Evolutionary conservation across 1,140 invertebrate genomes (phyloP), one percentile per base, ranked within the genome.

Genomic region (Monomorium pharaonis): DNA sequence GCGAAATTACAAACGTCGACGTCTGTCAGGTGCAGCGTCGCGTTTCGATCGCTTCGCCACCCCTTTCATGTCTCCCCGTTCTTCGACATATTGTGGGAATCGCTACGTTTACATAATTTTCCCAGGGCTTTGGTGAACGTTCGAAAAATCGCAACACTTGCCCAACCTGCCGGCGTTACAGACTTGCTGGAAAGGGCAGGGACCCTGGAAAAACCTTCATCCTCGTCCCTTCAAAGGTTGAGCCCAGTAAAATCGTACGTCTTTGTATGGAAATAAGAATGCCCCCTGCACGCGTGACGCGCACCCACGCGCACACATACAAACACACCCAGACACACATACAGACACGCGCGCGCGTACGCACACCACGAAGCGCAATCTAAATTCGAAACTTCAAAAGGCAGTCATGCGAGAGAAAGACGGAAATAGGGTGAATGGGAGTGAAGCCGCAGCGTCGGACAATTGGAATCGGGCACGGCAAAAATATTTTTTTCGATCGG

Each of bases 71-170:
- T 76, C n/a, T n/a, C 27, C 42, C 42, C 58, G 9, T 10, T 16
- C 18, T 12, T 67, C 51, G 75, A 83, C 88, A 58, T 51, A 89
- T 88, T 81, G 90, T 92, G 92, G 88, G 92, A 92, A 91, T 91
- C 67, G 83, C 44, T 70, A 85, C 89, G 92, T 94, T 94, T 95
- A 92, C 93, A 94, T 94, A 94, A 95, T 95, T 94, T 95, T 93
- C 92, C 92, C 92, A 93, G 90, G 85, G 21, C 47, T 74, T 74
- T 54, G 67, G 14, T 37, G 87, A 91, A 88, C 89, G 89, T 86
- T 86, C 88, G 89, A 89, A 90, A 77, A 94, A 94, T 94, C 91
- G 93, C 90, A 93, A 93, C 92, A 92, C 91, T 93, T 92, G 89
- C 87, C 87, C 77, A 92, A 93, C 90, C 89, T 90, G 86, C 76